Conservation (phyloP, 2,888 invertebrate species). For the Ecliptopera silaceata region DNA sequence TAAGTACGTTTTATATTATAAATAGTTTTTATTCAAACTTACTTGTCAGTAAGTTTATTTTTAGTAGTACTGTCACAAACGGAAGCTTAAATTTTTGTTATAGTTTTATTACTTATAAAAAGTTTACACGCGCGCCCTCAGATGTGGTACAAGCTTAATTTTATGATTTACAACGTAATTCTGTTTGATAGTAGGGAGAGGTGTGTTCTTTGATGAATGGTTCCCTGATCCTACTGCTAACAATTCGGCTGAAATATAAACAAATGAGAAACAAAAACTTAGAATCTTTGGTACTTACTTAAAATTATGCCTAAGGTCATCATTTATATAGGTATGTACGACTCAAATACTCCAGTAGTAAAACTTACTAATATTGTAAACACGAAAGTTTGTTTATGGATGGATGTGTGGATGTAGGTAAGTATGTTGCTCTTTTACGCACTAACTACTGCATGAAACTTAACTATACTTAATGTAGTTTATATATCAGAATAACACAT, state of each 20-base stretch:
- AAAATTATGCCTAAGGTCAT: no score
- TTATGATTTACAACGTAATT: constrained; percentile 55
- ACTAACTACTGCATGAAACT: no score
- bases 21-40: neutral
- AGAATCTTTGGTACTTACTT: no score
- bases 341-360: no score
- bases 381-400: no score
- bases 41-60: neutral
- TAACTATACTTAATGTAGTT: no score
- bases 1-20: neutral
- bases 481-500: no score
- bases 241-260: neutral
- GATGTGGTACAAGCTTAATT: constrained; percentile 58
- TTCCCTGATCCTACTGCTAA: neutral
- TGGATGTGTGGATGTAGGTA: no score
- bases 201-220: constrained; percentile 12
- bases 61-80: constrained; percentile 5
- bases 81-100: constrained; percentile 59
- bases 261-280: no score
- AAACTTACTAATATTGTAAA: no score
- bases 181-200: constrained; percentile 14
- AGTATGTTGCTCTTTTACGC: no score
- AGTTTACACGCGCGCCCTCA: constrained; percentile 46
- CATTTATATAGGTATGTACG: no score
- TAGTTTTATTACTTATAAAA: constrained; percentile 51